Evolutionary conservation across 1,140 invertebrate genomes (phyloP), one percentile per base, ranked within the genome.

Genomic region (Notospermus geniculatus): DNA sequence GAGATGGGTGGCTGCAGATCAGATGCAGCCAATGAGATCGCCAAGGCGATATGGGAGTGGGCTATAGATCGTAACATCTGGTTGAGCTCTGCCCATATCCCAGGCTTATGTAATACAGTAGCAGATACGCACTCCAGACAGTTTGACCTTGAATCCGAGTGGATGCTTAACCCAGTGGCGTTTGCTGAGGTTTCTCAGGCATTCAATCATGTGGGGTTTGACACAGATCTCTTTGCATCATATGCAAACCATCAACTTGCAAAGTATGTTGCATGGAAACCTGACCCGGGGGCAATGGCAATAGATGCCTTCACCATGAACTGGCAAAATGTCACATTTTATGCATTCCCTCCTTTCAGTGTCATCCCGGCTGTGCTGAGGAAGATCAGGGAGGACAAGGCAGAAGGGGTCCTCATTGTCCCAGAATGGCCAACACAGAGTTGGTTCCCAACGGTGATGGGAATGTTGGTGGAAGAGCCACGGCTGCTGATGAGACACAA

Each of bases 391-490:
- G 11, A 23, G 23, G 23, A 11, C 11, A 11, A 23, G 22, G 50
- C 53, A 1, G 17, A 60, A 7, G 65, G 46, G 23, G n/a, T 67
- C 2, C 13, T 69, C 13, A 45, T 71, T 0, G 63, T 56, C 19
- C 65, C 65, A 45, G 39, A 65, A 13, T 69, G 65, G 65, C 23
- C 43, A 19, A 69, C 61, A 32, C 59, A 69, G 29, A n/a, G 36
- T 9, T 69, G 39, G 58, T 66, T 36, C 27, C 61, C 61, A 27
- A 43, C 32, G 1, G 19, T 69, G 4, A 19, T 46, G 13, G 32
- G 50, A 39, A 45, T 69, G 50, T 19, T 67, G 19, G 43, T 29
- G 13, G 32, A 57, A 19, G 23, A 23, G 4, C 57, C 59, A 50
- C 39, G 27, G 28, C 30, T 64, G 28, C n/a, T 67, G 7, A 57